These are phyloP conservation scores for Alouatta caraya DNA, from an alignment of 2,797 vertebrate species.

Conservation along the genomic window DNA sequence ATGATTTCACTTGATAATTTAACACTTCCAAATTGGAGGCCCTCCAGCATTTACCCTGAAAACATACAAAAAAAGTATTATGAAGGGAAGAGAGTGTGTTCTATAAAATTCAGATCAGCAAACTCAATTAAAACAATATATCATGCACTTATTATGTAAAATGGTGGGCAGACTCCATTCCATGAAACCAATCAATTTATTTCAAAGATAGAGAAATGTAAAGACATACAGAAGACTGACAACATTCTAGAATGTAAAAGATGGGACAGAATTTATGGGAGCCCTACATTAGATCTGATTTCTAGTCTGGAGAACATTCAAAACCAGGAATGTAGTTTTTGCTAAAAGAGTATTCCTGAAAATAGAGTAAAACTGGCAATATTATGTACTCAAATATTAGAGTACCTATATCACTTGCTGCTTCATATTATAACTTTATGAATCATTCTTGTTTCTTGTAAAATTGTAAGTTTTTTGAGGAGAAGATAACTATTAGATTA, in stretches of 20 bases:
- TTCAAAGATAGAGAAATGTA: conserved; percentile 20
- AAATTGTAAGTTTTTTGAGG: background rate
- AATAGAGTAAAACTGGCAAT: background rate
- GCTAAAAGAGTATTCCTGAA: background rate
- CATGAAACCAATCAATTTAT: conserved; percentile 44
- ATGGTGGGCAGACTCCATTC: background rate
- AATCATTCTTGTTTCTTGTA: background rate
- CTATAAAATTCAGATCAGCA: conserved; percentile 59
- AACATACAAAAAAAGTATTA: conserved; percentile 71
- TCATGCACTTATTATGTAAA: conserved; percentile 45
- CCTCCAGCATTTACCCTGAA: conserved; percentile 78
- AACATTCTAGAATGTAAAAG: background rate
- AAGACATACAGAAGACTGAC: conserved; percentile 7
- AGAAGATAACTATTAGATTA: background rate
- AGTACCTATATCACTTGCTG: background rate
- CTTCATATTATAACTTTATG: background rate
- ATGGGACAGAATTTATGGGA: background rate
- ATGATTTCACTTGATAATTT: conserved; percentile 81
- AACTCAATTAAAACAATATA: conserved; percentile 59
- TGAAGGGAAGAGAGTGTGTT: conserved; percentile 39
- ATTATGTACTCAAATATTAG: background rate
- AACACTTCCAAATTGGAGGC: conserved; percentile 79
- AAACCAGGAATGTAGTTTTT: background rate
- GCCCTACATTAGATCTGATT: background rate
- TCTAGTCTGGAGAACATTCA: background rate